These are phyloP conservation scores for Trichogramma pretiosum DNA, from an alignment of 1,140 invertebrate genomes.

Conservation along the genomic window DNA sequence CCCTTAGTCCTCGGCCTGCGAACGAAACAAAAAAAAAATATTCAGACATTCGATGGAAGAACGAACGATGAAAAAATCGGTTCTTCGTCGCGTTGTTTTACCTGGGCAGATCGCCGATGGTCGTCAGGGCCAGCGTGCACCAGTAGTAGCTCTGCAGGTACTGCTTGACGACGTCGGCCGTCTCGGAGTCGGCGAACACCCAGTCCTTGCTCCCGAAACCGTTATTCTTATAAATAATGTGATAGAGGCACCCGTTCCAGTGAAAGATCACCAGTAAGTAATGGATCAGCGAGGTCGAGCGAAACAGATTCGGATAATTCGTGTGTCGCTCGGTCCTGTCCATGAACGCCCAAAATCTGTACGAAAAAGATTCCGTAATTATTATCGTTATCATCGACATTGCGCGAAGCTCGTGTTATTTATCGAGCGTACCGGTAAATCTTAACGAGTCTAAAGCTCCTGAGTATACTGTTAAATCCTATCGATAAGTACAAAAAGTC, in stretches of 20 bases:
- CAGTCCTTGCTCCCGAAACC: constrained; percentile 86
- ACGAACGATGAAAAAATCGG: too few relatives aligned
- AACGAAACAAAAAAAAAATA: background rate
- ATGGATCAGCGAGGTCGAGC: constrained; percentile 87
- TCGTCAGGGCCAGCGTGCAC: constrained; percentile 92
- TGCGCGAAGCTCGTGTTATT: background rate
- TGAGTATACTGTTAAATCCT: constrained; percentile 93
- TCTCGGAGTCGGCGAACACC: constrained; percentile 76
- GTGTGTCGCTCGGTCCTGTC: constrained; percentile 96
- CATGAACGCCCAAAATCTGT: constrained; percentile 91
- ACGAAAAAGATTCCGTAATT: background rate
- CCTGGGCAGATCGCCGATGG: constrained; percentile 61
- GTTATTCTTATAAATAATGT: constrained; percentile 90
- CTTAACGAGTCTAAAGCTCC: constrained; percentile 94
- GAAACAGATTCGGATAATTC: constrained; percentile 96
- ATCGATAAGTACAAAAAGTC: constrained; percentile 98
- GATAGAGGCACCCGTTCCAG: constrained; percentile 98
- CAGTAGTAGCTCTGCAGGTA: constrained; percentile 97
- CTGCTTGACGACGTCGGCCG: constrained; percentile 80
- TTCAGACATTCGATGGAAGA: background rate
- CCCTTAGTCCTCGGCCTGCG: constrained; percentile 71
- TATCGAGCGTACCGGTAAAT: constrained; percentile 64
- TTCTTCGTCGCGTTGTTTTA: too few relatives aligned
- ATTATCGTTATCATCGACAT: background rate
- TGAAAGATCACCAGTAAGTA: constrained; percentile 97